These are phyloP conservation scores for Phylloscopus whistleri DNA, from an alignment of 2,113 vertebrate genomes.

Conservation along the genomic window DNA sequence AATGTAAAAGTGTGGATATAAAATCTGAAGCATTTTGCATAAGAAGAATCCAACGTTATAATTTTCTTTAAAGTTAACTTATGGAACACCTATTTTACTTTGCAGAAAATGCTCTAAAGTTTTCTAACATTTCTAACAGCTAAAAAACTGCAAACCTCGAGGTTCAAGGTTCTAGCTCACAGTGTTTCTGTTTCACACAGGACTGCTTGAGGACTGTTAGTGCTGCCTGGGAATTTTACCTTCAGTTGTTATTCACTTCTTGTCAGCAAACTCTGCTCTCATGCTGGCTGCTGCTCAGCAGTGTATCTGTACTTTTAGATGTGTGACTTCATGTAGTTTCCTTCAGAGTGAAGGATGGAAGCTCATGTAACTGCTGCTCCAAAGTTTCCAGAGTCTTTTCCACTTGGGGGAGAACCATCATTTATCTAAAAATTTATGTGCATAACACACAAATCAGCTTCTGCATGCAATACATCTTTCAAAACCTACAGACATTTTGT, in stretches of 20 bases:
- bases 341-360: background rate
- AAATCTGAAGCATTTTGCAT: background rate
- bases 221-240: background rate
- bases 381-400: background rate
- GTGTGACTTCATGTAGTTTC: background rate
- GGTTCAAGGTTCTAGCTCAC: background rate
- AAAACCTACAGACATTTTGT: background rate
- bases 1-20: background rate
- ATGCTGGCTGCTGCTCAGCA: background rate
- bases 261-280: background rate
- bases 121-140: background rate
- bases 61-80: background rate
- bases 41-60: background rate
- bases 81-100: background rate
- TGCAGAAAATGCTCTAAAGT: background rate
- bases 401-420: background rate
- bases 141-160: background rate
- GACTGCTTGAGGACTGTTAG: background rate
- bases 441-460: background rate
- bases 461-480: background rate
- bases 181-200: background rate
- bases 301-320: background rate
- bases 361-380: background rate
- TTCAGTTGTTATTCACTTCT: background rate
- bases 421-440: background rate